Conservation (phyloP, 2,888 invertebrate genomes). For the Tholera decimalis region DNA sequence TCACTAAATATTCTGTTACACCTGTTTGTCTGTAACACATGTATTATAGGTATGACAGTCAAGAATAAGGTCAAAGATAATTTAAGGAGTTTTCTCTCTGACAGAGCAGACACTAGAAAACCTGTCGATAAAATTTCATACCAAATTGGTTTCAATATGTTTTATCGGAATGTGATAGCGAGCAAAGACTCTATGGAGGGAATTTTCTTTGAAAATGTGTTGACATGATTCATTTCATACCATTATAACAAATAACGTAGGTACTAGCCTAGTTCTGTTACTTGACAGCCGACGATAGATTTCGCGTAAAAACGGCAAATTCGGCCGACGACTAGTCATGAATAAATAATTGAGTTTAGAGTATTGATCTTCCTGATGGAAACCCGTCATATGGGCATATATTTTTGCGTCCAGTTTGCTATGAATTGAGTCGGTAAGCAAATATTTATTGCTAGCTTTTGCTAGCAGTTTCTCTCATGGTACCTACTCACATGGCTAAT, state of each 20-base stretch:
- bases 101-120: slow-evolving; percentile 31
- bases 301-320: slow-evolving; percentile 21
- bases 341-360: slow-evolving; percentile 49
- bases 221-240: slow-evolving; percentile 35
- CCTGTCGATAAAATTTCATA: slow-evolving; percentile 70
- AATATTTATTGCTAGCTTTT: neutral
- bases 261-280: neutral
- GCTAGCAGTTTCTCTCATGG: neutral
- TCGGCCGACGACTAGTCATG: slow-evolving; percentile 19
- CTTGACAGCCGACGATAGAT: neutral
- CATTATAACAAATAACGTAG: slow-evolving; percentile 13
- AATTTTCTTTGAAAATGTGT: slow-evolving; percentile 66
- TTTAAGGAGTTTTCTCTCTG: slow-evolving; percentile 55
- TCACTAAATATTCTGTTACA: too few species aligned
- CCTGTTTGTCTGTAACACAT: slow-evolving; percentile 11
- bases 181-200: slow-evolving; percentile 66
- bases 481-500: neutral
- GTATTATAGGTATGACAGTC: slow-evolving; percentile 33
- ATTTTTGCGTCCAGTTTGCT: neutral
- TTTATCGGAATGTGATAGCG: slow-evolving; percentile 75
- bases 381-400: neutral
- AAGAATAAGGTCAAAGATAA: slow-evolving; percentile 34
- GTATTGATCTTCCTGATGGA: slow-evolving; percentile 42
- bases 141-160: slow-evolving; percentile 78
- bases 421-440: neutral